Conservation (phyloP, 30 jellyfish, hydroid and myxozoan species). For the Hydra vulgaris region DNA sequence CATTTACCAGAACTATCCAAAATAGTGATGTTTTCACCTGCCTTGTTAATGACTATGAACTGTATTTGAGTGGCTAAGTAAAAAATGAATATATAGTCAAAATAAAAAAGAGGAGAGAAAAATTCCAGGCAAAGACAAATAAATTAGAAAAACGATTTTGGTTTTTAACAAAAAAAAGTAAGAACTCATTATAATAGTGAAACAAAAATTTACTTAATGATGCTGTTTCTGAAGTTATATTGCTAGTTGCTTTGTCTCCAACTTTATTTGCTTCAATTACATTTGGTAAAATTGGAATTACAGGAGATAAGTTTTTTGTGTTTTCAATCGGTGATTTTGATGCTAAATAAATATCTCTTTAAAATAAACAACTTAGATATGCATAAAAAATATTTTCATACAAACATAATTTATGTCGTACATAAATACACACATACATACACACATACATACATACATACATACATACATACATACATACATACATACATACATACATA, state of each 20-base stretch:
- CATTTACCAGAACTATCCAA: conserved; percentile 27
- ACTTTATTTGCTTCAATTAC: neutral
- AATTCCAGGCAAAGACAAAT: too few species aligned
- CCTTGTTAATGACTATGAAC: conserved; percentile 26
- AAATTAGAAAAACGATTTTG: too few species aligned
- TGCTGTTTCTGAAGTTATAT: neutral
- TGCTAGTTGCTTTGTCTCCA: conserved; percentile 37
- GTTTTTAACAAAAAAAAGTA: neutral
- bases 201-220: neutral
- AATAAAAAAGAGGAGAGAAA: too few species aligned
- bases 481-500: neutral
- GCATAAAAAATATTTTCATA: too few species aligned
- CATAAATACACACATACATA: neutral
- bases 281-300: neutral
- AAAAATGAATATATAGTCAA: neutral
- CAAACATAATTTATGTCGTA: neutral
- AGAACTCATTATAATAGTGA: neutral
- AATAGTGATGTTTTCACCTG: conserved; percentile 20
- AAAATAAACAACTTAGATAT: too few species aligned
- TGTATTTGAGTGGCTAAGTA: conserved; percentile 14
- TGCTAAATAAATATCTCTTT: too few species aligned
- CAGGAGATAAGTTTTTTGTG: neutral
- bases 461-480: neutral
- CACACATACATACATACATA: neutral
- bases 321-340: neutral